Conservation (phyloP, 2,113 vertebrate genomes). For the Rhipidura dahli region DNA sequence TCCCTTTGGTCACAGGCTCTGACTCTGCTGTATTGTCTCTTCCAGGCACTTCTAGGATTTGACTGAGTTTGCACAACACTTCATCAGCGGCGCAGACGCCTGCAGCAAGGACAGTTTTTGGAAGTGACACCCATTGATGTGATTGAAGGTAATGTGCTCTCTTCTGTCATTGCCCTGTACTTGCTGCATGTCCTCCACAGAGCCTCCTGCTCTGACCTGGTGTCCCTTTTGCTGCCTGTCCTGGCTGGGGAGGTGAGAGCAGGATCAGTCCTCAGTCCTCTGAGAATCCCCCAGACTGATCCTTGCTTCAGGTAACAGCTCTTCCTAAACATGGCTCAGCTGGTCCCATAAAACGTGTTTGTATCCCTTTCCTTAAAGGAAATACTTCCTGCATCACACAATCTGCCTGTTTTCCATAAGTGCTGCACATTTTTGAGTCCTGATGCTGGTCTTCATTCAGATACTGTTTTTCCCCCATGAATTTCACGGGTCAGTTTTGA, state of each 20-base stretch:
- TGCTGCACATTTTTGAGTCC: background rate
- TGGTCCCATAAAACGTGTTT: background rate
- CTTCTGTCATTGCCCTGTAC: background rate
- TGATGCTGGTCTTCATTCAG: background rate
- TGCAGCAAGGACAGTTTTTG: background rate
- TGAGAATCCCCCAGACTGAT: background rate
- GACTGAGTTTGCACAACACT: background rate
- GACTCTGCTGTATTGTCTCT: background rate
- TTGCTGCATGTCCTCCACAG: background rate
- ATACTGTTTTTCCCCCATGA: background rate
- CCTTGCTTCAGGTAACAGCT: background rate
- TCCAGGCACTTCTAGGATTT: slow-evolving; percentile 20
- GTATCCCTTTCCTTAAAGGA: background rate
- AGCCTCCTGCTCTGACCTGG: accelerated
- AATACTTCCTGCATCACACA: background rate
- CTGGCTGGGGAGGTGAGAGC: background rate
- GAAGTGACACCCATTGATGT: background rate
- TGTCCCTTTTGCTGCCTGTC: background rate
- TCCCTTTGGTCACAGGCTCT: background rate
- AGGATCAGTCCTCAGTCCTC: background rate
- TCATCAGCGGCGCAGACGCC: background rate
- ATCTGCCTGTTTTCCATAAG: background rate
- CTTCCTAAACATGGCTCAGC: background rate
- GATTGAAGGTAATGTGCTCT: slow-evolving; percentile 52
- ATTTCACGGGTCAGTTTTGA: background rate